Evolutionary conservation across 2,797 vertebrate genomes (phyloP).

Genomic region (Thripadectes ignobilis): DNA sequence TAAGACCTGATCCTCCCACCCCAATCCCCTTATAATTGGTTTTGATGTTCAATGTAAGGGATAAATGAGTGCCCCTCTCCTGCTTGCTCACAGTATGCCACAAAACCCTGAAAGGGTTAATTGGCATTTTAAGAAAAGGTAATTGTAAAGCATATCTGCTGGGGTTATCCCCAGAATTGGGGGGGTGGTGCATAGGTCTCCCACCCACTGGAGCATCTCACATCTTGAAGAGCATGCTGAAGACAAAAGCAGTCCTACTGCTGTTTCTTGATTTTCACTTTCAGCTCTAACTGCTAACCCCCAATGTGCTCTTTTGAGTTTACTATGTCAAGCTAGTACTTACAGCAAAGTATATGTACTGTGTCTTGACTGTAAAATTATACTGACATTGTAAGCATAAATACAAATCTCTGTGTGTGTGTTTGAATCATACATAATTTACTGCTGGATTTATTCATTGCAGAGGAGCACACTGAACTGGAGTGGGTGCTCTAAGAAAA

Average conservation of each 20-base stretch:
- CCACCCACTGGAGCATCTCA: slow-evolving; percentile 76
- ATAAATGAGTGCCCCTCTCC: slow-evolving; percentile 65
- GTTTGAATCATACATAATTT: slow-evolving; percentile 63
- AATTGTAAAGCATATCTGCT: slow-evolving; percentile 75
- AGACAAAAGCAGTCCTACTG: slow-evolving; percentile 74
- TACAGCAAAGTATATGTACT: slow-evolving; percentile 52
- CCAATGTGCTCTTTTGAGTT: slow-evolving; percentile 70
- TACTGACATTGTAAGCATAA: slow-evolving; percentile 60
- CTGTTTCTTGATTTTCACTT: slow-evolving; percentile 78
- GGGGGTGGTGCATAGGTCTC: slow-evolving; percentile 74
- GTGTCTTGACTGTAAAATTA: slow-evolving; percentile 72
- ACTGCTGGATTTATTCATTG: slow-evolving; percentile 48
- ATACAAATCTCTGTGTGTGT: slow-evolving; percentile 46
- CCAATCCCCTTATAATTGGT: slow-evolving; percentile 53
- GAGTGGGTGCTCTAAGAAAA: background rate
- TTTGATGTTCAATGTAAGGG: slow-evolving; percentile 58
- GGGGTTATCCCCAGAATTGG: slow-evolving; percentile 74
- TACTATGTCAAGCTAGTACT: slow-evolving; percentile 63
- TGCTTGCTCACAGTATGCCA: slow-evolving; percentile 72
- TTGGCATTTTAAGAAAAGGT: slow-evolving; percentile 77
- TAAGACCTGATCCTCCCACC: background rate
- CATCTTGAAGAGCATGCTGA: slow-evolving; percentile 75
- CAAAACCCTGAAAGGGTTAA: slow-evolving; percentile 78
- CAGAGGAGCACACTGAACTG: background rate
- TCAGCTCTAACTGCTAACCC: slow-evolving; percentile 71